These are phyloP conservation scores for Eufriesea mexicana DNA, from an alignment of 1,140 invertebrate species.

Conservation along the genomic window DNA sequence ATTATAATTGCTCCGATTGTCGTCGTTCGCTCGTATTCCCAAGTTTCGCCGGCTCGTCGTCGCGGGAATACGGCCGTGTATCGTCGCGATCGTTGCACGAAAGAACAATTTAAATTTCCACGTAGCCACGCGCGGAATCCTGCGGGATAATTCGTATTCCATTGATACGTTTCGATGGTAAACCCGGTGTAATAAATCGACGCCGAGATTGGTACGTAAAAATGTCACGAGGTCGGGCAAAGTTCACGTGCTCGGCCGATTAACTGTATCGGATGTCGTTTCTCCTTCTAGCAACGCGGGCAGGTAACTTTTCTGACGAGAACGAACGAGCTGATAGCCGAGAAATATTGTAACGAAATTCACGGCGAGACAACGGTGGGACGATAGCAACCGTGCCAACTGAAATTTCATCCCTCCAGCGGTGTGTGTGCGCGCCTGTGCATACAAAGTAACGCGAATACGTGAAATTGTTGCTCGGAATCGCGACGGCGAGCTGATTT, in stretches of 20 bases:
- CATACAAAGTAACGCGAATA: constrained; percentile 20
- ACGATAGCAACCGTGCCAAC: constrained; percentile 52
- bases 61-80: not conserved
- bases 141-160: not conserved
- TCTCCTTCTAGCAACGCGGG: constrained; percentile 29
- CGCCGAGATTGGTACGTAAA: not conserved
- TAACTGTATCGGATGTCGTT: constrained; percentile 23
- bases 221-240: not conserved
- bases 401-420: constrained; percentile 59
- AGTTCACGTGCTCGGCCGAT: constrained; percentile 22
- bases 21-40: not conserved
- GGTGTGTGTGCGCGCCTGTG: not conserved
- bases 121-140: not conserved
- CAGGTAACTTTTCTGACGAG: constrained; percentile 40
- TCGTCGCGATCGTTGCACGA: not conserved
- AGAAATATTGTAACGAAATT: constrained; percentile 61
- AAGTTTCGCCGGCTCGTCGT: constrained; percentile 40
- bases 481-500: constrained; percentile 38
- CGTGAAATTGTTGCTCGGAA: constrained; percentile 28
- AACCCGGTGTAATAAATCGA: not conserved
- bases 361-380: constrained; percentile 49
- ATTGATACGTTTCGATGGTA: not conserved
- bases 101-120: not conserved
- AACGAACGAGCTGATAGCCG: constrained; percentile 41
- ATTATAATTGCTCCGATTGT: constrained; percentile 44